phyloP scores from a whole-genome alignment of 2,797 vertebrate species.

The Mycteria americana region DNA sequence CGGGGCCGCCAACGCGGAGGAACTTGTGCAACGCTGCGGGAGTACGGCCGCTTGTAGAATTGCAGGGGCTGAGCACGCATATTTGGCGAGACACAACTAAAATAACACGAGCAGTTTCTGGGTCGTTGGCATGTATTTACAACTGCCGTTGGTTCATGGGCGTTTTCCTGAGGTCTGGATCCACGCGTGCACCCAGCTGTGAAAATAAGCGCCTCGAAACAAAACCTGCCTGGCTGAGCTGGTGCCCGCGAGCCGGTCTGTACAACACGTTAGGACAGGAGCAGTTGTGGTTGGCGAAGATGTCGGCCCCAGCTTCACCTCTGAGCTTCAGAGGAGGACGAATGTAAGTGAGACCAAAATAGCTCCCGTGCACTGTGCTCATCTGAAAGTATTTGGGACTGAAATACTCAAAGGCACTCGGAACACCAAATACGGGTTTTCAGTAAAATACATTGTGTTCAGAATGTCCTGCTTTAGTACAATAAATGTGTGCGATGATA shows the following conservation, averaged over 20 bases:
- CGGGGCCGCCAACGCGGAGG: rapidly evolving
- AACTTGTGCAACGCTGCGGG: rapidly evolving
- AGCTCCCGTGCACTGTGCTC: not conserved
- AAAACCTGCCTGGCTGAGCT: not conserved
- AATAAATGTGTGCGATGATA: constrained; percentile 8
- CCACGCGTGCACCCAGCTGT: not conserved
- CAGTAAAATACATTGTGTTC: not conserved
- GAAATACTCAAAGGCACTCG: not conserved
- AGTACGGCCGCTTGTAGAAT: rapidly evolving
- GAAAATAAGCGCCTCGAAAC: not conserved
- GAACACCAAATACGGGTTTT: not conserved
- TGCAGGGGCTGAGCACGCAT: rapidly evolving
- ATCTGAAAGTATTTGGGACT: not conserved
- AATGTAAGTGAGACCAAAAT: not conserved
- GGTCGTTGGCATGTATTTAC: rapidly evolving
- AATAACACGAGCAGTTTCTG: not conserved
- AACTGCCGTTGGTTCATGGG: rapidly evolving
- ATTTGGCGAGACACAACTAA: not conserved
- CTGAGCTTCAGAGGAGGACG: not conserved
- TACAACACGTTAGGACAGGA: rapidly evolving
- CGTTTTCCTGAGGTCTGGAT: not conserved
- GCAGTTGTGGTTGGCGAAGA: not conserved
- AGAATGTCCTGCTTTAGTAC: not conserved
- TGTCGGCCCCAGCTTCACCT: not conserved
- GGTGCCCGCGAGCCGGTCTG: not conserved